phyloP scores from a whole-genome alignment of 23 tunicate genomes.

The Botrylloides violaceus region DNA sequence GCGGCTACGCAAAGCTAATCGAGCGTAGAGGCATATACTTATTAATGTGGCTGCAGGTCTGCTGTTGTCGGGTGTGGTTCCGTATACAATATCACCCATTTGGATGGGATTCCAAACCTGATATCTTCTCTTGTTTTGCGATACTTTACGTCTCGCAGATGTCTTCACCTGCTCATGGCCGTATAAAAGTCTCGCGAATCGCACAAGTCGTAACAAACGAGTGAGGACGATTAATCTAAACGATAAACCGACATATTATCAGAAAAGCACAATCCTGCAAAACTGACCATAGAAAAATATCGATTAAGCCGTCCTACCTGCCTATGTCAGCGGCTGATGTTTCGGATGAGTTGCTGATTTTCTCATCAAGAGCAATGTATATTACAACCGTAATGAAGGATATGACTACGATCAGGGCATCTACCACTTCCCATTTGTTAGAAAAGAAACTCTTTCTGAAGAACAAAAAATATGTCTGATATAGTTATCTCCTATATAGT shows the following conservation, averaged over 20 bases:
- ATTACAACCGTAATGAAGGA: conserved; percentile 68
- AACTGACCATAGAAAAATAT: neutral
- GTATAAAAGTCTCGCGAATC: conserved; percentile 67
- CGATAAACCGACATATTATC: too few species aligned
- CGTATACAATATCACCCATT: too few species aligned
- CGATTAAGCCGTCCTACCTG: conserved; percentile 28
- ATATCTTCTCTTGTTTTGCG: conserved; percentile 86
- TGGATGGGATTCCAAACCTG: conserved; percentile 12
- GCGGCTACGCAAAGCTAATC: too few species aligned
- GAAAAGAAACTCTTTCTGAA: conserved; percentile 62
- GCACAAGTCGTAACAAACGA: conserved; percentile 74
- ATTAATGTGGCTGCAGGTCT: too few species aligned
- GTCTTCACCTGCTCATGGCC: conserved; percentile 60
- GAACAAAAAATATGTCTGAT: neutral
- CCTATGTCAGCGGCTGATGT: conserved; percentile 36
- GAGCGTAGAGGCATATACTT: too few species aligned
- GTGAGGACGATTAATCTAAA: conserved; percentile 60
- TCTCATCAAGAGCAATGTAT: conserved; percentile 52
- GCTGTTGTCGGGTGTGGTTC: too few species aligned
- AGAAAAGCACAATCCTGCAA: neutral
- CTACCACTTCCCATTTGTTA: conserved; percentile 80
- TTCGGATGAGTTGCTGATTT: neutral
- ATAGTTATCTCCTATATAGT: conserved; percentile 1
- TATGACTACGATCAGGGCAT: conserved; percentile 46
- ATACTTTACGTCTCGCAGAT: conserved; percentile 56